A percentile compares a stretch with the other conserved stretches of the same genome.
phyloP scores from a whole-genome alignment of 2,797 vertebrate genomes.

The Enteromius afrohamiltoni region DNA sequence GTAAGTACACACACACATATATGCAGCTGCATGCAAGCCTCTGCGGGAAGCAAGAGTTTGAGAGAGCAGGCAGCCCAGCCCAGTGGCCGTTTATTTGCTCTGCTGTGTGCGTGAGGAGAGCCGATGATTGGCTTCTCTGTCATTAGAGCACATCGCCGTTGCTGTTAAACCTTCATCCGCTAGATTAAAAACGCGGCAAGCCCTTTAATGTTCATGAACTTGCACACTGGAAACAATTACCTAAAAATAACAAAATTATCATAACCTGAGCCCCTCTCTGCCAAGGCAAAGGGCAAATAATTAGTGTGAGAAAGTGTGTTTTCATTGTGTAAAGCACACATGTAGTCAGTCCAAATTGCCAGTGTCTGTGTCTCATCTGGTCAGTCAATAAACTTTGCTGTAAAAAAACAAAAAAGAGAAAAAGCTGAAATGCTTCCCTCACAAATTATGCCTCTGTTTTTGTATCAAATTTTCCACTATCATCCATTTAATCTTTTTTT shows the following conservation, averaged over 20 bases:
- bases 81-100: constrained; percentile 62
- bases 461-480: constrained; percentile 54
- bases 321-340: constrained; percentile 64
- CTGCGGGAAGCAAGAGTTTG: constrained; percentile 33
- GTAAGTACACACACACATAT: constrained; percentile 23
- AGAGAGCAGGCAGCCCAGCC: constrained; percentile 46
- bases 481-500: constrained; percentile 48
- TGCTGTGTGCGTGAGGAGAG: constrained; percentile 54
- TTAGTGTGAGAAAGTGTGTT: constrained; percentile 68
- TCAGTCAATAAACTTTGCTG: constrained; percentile 58
- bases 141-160: constrained; percentile 63
- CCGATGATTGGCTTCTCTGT: constrained; percentile 60
- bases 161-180: constrained; percentile 59
- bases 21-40: constrained; percentile 44
- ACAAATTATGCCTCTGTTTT: constrained; percentile 45
- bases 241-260: constrained; percentile 70
- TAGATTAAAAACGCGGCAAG: constrained; percentile 68
- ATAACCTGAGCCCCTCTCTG: constrained; percentile 64
- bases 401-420: neutral
- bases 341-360: constrained; percentile 62
- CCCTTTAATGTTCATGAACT: constrained; percentile 66
- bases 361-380: constrained; percentile 61
- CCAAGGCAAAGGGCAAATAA: constrained; percentile 68
- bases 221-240: constrained; percentile 70
- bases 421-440: constrained; percentile 26